These are phyloP conservation scores for Megalops cyprinoides DNA, from an alignment of 2,797 vertebrate genomes.

Conservation along the genomic window DNA sequence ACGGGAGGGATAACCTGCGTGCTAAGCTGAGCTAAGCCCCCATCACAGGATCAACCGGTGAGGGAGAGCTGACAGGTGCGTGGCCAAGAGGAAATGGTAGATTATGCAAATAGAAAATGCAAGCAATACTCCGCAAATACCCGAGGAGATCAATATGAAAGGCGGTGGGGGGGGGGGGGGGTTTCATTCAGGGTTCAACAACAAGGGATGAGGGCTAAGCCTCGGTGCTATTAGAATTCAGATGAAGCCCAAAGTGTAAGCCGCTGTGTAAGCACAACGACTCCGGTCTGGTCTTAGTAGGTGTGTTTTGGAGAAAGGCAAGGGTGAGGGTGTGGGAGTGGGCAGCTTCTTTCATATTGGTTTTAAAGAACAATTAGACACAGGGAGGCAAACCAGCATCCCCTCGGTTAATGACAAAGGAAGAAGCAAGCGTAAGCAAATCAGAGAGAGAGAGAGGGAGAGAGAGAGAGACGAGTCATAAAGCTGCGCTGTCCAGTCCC, in stretches of 20 bases:
- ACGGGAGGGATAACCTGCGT: not conserved
- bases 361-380: not conserved
- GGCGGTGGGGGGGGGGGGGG: conserved; percentile 30
- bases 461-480: not conserved
- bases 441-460: not conserved
- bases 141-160: conserved; percentile 52
- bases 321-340: conserved; percentile 39
- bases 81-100: conserved; percentile 35
- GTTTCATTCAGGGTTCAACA: conserved; percentile 38
- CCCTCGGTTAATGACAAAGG: not conserved
- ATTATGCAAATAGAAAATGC: conserved; percentile 43
- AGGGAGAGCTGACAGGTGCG: conserved; percentile 20
- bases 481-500: not conserved
- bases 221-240: conserved; percentile 50
- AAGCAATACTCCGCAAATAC: conserved; percentile 38
- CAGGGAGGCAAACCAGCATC: not conserved
- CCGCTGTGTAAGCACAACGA: conserved; percentile 29
- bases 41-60: not conserved
- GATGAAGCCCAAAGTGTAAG: conserved; percentile 45
- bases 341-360: not conserved
- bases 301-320: conserved; percentile 45
- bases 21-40: not conserved
- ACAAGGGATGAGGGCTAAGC: conserved; percentile 39
- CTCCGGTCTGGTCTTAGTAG: conserved; percentile 12
- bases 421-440: not conserved